phyloP scores from a whole-genome alignment of 2,888 invertebrate species.

The Trissolcus brochymenae region DNA sequence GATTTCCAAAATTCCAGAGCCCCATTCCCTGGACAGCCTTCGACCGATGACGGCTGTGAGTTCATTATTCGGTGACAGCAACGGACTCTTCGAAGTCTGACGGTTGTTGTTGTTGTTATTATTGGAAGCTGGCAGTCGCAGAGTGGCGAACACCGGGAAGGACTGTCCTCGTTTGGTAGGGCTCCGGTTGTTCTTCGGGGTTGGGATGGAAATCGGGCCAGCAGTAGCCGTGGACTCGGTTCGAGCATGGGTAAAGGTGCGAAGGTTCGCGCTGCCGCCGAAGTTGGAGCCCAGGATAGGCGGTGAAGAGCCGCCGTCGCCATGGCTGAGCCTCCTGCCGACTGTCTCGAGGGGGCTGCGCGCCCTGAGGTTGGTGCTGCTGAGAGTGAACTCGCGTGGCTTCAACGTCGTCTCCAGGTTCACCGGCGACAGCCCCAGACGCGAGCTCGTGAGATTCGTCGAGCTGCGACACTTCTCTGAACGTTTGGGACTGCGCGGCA shows the following conservation, averaged over 20 bases:
- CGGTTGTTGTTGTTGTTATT: constrained; percentile 22
- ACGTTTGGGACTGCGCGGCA: constrained; percentile 70
- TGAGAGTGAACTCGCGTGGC: constrained; percentile 73
- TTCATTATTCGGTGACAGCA: constrained; percentile 72
- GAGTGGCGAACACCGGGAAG: constrained; percentile 73
- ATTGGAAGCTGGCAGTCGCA: constrained; percentile 65
- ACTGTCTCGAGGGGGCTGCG: constrained; percentile 73
- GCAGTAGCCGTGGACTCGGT: constrained; percentile 65
- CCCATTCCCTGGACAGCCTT: constrained; percentile 74
- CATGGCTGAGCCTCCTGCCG: constrained; percentile 73
- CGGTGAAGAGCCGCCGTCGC: constrained; percentile 73
- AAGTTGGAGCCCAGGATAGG: constrained; percentile 69
- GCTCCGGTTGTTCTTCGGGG: constrained; percentile 70
- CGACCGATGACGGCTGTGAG: constrained; percentile 71
- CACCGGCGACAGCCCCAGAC: constrained; percentile 69
- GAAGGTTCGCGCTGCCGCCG: constrained; percentile 70
- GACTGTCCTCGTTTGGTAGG: constrained; percentile 74
- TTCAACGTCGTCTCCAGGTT: constrained; percentile 70
- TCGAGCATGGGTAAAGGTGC: constrained; percentile 65
- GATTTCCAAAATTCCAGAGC: constrained; percentile 71
- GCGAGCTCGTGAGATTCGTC: constrained; percentile 70
- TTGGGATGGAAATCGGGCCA: constrained; percentile 61
- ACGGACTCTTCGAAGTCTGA: constrained; percentile 68
- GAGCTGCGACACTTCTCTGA: constrained; percentile 72
- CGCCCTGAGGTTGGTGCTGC: constrained; percentile 73